These are phyloP conservation scores for Eurosta solidaginis DNA, from an alignment of 1,140 invertebrate species.

Conservation along the genomic window DNA sequence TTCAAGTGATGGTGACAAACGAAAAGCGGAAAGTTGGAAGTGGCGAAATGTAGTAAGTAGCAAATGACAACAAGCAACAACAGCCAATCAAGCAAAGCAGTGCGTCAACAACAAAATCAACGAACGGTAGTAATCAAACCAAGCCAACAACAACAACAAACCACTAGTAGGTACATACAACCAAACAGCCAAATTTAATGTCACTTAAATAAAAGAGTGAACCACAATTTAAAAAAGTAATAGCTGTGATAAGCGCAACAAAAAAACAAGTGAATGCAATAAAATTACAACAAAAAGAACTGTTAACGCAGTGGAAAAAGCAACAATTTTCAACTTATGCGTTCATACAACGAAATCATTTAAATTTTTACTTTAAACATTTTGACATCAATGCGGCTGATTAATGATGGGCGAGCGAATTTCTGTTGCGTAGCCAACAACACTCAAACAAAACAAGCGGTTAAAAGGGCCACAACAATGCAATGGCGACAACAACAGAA, in stretches of 20 bases:
- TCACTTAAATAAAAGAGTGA: conserved; percentile 21
- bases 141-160: neutral
- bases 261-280: neutral
- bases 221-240: neutral
- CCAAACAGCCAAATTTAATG: conserved; percentile 2
- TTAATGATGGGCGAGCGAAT: neutral
- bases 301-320: neutral
- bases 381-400: conserved; percentile 1
- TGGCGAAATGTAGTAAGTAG: neutral
- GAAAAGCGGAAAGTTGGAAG: neutral
- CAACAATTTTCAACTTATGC: neutral
- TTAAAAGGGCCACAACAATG: neutral
- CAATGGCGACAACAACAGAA: conserved; percentile 11
- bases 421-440: neutral
- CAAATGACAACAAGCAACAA: neutral
- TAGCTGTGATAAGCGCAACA: neutral
- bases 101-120: neutral
- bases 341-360: neutral
- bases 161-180: conserved; percentile 8
- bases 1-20: neutral
- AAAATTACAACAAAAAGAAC: neutral
- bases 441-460: no score
- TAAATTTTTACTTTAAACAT: conserved; percentile 5
- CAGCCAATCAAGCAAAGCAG: conserved; percentile 17
- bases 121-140: neutral